These are phyloP conservation scores for Dasyornis broadbenti DNA, from an alignment of 2,113 vertebrate species.

Conservation along the genomic window DNA sequence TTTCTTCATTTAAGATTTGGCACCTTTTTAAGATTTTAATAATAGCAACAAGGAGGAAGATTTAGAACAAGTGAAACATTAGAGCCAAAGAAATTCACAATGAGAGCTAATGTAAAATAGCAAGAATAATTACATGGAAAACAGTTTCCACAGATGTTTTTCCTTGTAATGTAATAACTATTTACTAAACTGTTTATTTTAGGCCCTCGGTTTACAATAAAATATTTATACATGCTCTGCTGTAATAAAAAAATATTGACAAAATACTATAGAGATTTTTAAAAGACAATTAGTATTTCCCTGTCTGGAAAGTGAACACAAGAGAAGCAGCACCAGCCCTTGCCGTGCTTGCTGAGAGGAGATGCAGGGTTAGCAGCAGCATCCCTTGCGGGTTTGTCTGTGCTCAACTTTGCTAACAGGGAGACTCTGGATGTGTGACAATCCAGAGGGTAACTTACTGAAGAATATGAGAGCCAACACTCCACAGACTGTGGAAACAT, in stretches of 20 bases:
- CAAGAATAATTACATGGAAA: slow-evolving; percentile 82
- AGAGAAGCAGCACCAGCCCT: not conserved
- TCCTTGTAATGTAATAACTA: slow-evolving; percentile 83
- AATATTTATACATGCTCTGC: slow-evolving; percentile 79
- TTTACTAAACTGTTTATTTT: slow-evolving; percentile 88
- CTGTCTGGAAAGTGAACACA: slow-evolving; percentile 30
- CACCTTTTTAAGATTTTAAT: slow-evolving; percentile 84
- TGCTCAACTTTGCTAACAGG: not conserved
- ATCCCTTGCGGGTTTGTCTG: not conserved
- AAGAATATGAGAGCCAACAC: not conserved
- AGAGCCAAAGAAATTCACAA: slow-evolving; percentile 75
- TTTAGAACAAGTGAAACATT: slow-evolving; percentile 80
- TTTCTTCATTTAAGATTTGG: slow-evolving; percentile 83
- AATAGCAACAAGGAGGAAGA: slow-evolving; percentile 82
- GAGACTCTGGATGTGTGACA: not conserved
- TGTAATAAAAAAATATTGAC: slow-evolving; percentile 82
- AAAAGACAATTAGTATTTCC: slow-evolving; percentile 71
- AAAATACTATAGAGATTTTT: slow-evolving; percentile 76
- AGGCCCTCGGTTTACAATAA: slow-evolving; percentile 81
- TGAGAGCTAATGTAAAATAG: slow-evolving; percentile 78
- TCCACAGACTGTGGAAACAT: not conserved
- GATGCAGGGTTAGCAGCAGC: not conserved
- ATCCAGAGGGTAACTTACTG: not conserved
- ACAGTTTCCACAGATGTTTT: slow-evolving; percentile 80
- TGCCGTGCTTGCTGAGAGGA: not conserved